These are phyloP conservation scores for Heliconius nattereri DNA, from an alignment of 1,140 invertebrate species.

Conservation along the genomic window DNA sequence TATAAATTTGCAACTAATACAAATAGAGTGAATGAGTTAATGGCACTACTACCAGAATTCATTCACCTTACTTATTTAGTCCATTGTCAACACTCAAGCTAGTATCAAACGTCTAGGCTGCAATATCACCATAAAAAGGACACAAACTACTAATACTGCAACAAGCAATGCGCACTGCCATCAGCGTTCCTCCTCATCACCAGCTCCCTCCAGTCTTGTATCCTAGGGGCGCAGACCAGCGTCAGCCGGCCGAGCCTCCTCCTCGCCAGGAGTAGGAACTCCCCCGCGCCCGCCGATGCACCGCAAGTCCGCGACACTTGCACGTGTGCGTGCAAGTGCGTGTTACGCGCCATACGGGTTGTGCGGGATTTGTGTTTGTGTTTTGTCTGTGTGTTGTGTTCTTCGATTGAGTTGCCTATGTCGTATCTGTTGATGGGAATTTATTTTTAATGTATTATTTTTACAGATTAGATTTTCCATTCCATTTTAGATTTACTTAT, in stretches of 20 bases:
- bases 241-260: slow-evolving; percentile 86
- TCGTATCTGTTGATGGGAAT: slow-evolving; percentile 15
- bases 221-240: slow-evolving; percentile 87
- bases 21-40: no score
- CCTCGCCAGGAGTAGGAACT: slow-evolving; percentile 91
- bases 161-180: slow-evolving; percentile 85
- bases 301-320: slow-evolving; percentile 86
- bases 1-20: no score
- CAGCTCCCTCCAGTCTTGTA: slow-evolving; percentile 85
- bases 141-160: slow-evolving; percentile 52
- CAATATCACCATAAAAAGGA: no score
- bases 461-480: no score
- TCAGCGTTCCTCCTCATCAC: slow-evolving; percentile 82
- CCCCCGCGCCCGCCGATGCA: slow-evolving; percentile 85
- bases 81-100: no score
- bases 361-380: neutral
- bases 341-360: slow-evolving; percentile 31
- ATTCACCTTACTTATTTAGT: no score
- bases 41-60: no score
- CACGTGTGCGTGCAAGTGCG: slow-evolving; percentile 72
- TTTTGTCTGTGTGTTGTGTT: neutral
- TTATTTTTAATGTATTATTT: no score
- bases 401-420: slow-evolving; percentile 23
- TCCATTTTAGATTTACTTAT: no score
- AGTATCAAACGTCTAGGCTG: no score